These are phyloP conservation scores for Phyllostomus hastatus DNA, from an alignment of 2,113 vertebrate genomes.

Conservation along the genomic window DNA sequence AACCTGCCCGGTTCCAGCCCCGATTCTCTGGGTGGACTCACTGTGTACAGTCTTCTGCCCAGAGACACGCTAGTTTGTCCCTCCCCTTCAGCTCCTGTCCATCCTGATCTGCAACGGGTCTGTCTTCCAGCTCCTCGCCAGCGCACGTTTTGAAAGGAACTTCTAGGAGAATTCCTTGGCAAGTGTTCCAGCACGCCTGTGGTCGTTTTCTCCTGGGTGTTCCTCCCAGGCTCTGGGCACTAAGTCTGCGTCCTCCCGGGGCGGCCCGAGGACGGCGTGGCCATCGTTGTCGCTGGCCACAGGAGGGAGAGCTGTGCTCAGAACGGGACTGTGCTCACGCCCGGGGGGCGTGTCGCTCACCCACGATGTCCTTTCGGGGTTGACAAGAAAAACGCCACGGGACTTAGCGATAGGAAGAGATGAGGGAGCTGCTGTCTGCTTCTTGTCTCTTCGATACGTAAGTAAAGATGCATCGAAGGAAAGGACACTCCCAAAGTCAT, in stretches of 20 bases:
- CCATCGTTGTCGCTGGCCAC: fast-evolving
- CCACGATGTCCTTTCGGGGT: background rate
- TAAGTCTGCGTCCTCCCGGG: background rate
- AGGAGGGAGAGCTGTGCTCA: no score
- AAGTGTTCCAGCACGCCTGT: fast-evolving
- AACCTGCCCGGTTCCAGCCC: background rate
- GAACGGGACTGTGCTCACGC: fast-evolving
- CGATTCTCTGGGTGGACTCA: background rate
- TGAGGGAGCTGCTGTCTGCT: background rate
- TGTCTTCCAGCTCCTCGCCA: background rate
- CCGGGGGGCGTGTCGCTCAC: fast-evolving
- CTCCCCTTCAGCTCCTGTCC: background rate
- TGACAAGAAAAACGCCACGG: background rate
- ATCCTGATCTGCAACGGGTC: background rate
- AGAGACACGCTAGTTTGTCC: background rate
- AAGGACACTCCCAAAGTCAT: background rate
- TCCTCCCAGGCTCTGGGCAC: background rate
- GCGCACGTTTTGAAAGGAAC: background rate
- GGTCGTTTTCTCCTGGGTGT: background rate
- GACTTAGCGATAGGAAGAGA: background rate
- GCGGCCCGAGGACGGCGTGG: background rate
- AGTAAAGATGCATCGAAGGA: background rate
- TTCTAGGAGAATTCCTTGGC: background rate
- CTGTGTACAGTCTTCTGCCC: background rate
- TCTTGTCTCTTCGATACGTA: background rate